Evolutionary conservation across 2,888 invertebrate species (phyloP), one percentile per base, ranked within the genome.

Genomic region (Agonopterix subpropinquella): DNA sequence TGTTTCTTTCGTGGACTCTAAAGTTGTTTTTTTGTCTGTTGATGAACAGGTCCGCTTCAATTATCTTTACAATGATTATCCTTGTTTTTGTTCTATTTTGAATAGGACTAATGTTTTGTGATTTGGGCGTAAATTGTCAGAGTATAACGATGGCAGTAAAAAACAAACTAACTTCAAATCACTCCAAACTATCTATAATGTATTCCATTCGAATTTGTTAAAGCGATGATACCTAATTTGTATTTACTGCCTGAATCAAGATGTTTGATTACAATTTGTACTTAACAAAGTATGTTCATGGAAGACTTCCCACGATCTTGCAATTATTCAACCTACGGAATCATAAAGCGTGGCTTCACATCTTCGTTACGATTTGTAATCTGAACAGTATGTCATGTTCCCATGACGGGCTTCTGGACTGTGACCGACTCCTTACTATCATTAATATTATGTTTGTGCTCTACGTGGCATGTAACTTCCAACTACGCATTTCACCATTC

Each of bases 331-430:
- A 56, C 57, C 56, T 61, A 57, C 53, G 58, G 56, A 70, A 62
- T 71, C 63, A 66, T 65, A 61, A 58, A 66, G 65, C 71, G 68
- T 71, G 62, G 63, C 65, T 55, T 53, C 55, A 62, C 56, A 58
- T 68, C 66, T 71, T 72, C 61, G 65, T 72, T 67, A 67, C 63
- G 62, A 68, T 72, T 62, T 70, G 61, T 73, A 73, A 73, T 71
- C 70, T 73, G 64, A 64, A 67, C 65, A 57, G 52, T 53, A 61
- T 55, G 64, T 61, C 67, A 69, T 62, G 59, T 84, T 86, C 85
- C 86, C 86, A 84, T 84, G 83, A 81, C 82, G 79, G 62, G 43
- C 65, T 70, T 71, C 73, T 80, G 72, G 71, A 80, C 74, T 83
- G 81, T 77, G 71, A 75, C 70, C 62, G 60, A 65, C 59, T 58